Base-by-base conservation (phyloP, 1,140 invertebrate species). In the Trichoplusia ni region DNA sequence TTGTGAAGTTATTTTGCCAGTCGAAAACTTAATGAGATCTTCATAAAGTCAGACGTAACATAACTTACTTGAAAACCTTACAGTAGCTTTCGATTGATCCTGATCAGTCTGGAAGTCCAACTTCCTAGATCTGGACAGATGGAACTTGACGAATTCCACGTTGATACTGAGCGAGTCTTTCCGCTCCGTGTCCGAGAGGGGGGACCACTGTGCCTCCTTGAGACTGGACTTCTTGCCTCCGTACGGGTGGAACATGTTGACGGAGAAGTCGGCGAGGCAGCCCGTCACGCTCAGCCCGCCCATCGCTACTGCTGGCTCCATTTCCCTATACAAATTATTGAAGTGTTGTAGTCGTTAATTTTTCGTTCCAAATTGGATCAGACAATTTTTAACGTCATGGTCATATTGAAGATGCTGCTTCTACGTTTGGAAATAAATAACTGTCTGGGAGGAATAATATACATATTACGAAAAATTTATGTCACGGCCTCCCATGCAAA, bases 181-280 rank as follows among this genome's bases (percentile, higher is more conserved):
- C 13, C 98, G 92, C 79, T 98, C 97, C 64, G 95, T 95, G 75
- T 98, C 97, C 0, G 95, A 94, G 4, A 97, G 89, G 0, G 96
- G 96, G 2, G 95, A 96, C 94, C 96, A 97, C 77, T 97, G 95
- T 0, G 94, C 92, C 86, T 97, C 95, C 86, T 96, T 97, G 1
- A 95, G 81, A 77, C 94, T 94, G 4, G 95, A 93, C 83, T 97
- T 97, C 33, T 94, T 94, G 21, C 96, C 97, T 8, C 98, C 98
- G 84, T 99, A 99, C 0, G 98, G 98, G 92, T 99, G 98, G 91
- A 99, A 99, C 67, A 99, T 98, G 86, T 98, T 98, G 0, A 99
- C 95, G 0, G 98, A 99, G 86, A 99, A 99, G 86, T 99, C 97
- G 0, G 97, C 96, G 49, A 99, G 91, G 77, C 97, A 98, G 2